phyloP scores from a whole-genome alignment of 2,888 invertebrate species.

The Eumerus sabulonum region DNA sequence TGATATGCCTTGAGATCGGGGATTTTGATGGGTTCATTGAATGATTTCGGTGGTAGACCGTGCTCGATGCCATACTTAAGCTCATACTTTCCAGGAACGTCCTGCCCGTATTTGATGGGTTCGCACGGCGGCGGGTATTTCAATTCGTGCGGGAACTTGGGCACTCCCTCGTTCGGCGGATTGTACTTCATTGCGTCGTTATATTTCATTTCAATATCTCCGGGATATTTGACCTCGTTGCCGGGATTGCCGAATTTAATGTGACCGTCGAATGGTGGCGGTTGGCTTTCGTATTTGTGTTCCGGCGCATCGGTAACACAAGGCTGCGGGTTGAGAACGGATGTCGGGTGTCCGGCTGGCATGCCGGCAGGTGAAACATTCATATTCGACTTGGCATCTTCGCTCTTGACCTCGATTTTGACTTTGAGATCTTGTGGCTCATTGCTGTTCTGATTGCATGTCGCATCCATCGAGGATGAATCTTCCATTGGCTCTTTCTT shows the following conservation, averaged over 20 bases:
- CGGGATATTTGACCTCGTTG: slow-evolving; percentile 74
- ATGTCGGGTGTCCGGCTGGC: slow-evolving; percentile 57
- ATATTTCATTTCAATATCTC: slow-evolving; percentile 77
- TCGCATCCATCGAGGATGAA: slow-evolving; percentile 76
- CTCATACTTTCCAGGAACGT: slow-evolving; percentile 78
- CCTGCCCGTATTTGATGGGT: slow-evolving; percentile 76
- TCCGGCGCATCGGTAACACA: slow-evolving; percentile 49
- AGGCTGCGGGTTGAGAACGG: slow-evolving; percentile 48
- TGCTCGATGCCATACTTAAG: slow-evolving; percentile 78
- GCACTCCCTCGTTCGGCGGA: slow-evolving; percentile 63
- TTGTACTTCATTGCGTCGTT: slow-evolving; percentile 76
- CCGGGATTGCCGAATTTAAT: slow-evolving; percentile 67
- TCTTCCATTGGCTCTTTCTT: slow-evolving; percentile 80
- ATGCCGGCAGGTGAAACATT: slow-evolving; percentile 65
- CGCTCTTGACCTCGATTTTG: slow-evolving; percentile 83
- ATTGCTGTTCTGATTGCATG: slow-evolving; percentile 79
- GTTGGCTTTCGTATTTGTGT: slow-evolving; percentile 63
- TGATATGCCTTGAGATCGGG: slow-evolving; percentile 75
- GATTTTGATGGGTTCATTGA: slow-evolving; percentile 76
- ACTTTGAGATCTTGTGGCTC: slow-evolving; percentile 87
- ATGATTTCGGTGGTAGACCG: slow-evolving; percentile 71
- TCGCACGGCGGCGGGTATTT: slow-evolving; percentile 79
- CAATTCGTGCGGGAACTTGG: slow-evolving; percentile 77
- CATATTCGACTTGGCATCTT: slow-evolving; percentile 73
- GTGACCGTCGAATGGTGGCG: slow-evolving; percentile 71